Evolutionary conservation across 1,140 invertebrate genomes (phyloP), one percentile per base, ranked within the genome.

Genomic region (Pachypsylla venusta): DNA sequence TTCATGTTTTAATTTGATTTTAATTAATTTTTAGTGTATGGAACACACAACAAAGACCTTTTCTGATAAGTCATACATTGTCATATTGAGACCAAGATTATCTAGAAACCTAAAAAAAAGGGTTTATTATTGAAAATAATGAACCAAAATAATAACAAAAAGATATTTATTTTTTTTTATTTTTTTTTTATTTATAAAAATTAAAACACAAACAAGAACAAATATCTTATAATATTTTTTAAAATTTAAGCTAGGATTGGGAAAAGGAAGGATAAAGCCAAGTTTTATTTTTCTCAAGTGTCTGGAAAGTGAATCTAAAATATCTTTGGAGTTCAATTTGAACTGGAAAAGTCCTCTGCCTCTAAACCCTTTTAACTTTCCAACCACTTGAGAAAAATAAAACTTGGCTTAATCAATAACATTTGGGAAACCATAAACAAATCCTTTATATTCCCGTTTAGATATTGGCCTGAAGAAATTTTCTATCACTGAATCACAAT

Each of bases 401-500:
- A 59, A 59, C 25, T 54, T 53, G 25, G 25, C 48, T 42, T 53
- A 10, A 59, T 59, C 58, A 20, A 25, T 54, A 22, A 59, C 48
- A n/a, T 35, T 28, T 59, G 58, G 58, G 53, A 59, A 59, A 22
- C 58, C 48, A 59, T 59, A 59, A 27, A 59, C 25, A n/a, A 54
- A 28, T 19, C 58, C 42, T 54, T 54, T 59, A 42, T 28, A 19
- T 1, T 54, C 42, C 26, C 48, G 48, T 2, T 24, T 59, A 19
- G 48, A 27, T 54, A 53, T 59, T 12, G 19, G 25, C 25, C 58
- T 35, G 27, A 59, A 53, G 53, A 59, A 59, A 28, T 42, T 53
- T 12, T 22, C 58, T 28, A 16, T 19, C 48, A 54, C 48, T 28
- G n/a, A 27, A 5, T 26, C 10, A 53, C n/a, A 20, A 53, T 59